Evolutionary conservation across 2,797 vertebrate genomes (phyloP), one percentile per base, ranked within the genome.

Genomic region (Enteromius mattozi): DNA sequence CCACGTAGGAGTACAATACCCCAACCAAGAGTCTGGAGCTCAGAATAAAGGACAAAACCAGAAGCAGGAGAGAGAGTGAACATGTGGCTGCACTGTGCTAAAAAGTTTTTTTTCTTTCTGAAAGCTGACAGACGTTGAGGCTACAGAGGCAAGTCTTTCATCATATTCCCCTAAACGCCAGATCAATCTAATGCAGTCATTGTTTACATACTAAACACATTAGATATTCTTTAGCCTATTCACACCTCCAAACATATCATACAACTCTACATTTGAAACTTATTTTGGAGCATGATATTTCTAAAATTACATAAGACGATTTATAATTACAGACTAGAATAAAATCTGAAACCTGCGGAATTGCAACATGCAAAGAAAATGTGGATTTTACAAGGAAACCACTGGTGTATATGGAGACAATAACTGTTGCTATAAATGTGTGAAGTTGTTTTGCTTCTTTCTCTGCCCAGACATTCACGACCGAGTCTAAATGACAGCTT

Each of bases 341-440:
- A 83, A 86, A 89, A 79, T 82, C 30, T 84, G 27, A 83, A 56
- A 68, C 65, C 85, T 35, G 81, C 47, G n/a, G 70, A 86, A 88
- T 88, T 89, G 51, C 72, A 78, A 86, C 69, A 65, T 19, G 54
- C 42, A 84, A 33, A 80, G 84, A 88, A 61, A 35, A 78, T 74
- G 45, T 65, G 75, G 47, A 79, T 71, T 88, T 89, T 87, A 91
- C 59, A 86, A 65, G 80, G 51, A 90, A 87, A 91, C 85, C 87
- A 72, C 87, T 78, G 85, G 72, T 30, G 24, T 87, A 79, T 40
- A 87, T 86, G 87, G 89, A 89, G 51, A 88, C 54, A 86, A 84
- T 51, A 63, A 47, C 70, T 54, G 35, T 56, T 8, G 79, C 85
- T 86, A 77, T 86, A 88, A 92, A 75, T 86, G 72, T 76, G 42